Conservation (phyloP, 2,888 invertebrate genomes). For the Brenthis hecate region DNA sequence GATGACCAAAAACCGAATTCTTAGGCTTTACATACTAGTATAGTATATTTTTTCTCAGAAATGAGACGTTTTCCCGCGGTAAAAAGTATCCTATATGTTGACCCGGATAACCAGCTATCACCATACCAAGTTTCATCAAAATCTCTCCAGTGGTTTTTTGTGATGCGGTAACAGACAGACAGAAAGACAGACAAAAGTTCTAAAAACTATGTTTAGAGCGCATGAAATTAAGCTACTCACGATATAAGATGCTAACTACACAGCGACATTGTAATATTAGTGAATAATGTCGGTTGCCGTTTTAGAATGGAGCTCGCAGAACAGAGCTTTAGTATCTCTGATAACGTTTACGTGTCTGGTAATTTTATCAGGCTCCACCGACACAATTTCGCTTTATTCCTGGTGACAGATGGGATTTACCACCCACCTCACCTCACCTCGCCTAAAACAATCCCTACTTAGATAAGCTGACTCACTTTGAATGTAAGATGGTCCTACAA, state of each 20-base stretch:
- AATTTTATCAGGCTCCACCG: slow-evolving; percentile 57
- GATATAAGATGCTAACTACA: neutral
- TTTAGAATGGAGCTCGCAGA: slow-evolving; percentile 36
- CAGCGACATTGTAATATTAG: slow-evolving; percentile 28
- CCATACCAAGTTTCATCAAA: no score
- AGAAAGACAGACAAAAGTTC: no score
- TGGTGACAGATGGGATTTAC: slow-evolving; percentile 56
- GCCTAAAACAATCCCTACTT: slow-evolving; percentile 44
- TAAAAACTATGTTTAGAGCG: no score
- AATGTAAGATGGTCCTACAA: slow-evolving; percentile 12
- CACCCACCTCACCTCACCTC: slow-evolving; percentile 49
- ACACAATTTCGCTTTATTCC: slow-evolving; percentile 56
- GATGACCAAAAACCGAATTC: no score
- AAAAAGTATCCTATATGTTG: no score
- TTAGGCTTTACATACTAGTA: no score
- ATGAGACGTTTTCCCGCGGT: no score
- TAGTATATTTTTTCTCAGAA: no score
- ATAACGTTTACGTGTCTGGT: slow-evolving; percentile 60
- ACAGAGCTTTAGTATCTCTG: slow-evolving; percentile 39
- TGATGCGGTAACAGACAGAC: no score
- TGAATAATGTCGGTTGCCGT: slow-evolving; percentile 33
- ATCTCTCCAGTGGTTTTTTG: no score
- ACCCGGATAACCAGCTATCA: no score
- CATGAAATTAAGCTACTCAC: slow-evolving; percentile 2
- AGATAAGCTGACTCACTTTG: slow-evolving; percentile 33